Evolutionary conservation across 2,888 invertebrate genomes (phyloP), one percentile per base, ranked within the genome.

Genomic region (Pherbina coryleti): DNA sequence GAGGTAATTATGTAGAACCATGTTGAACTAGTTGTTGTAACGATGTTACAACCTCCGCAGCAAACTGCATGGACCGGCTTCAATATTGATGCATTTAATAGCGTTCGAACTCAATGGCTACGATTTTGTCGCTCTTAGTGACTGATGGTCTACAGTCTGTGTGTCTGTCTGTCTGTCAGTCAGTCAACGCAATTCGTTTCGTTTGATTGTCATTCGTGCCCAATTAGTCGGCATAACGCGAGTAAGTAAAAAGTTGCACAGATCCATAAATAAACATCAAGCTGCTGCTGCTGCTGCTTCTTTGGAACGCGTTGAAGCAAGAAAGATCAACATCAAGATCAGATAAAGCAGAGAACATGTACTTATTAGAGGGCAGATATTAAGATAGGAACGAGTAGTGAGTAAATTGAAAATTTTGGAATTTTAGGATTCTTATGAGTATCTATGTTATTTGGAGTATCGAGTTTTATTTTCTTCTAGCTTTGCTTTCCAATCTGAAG

Each of bases 171-270:
- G 55, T 37, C 71, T 14, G 69, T 69, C 37, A 22, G 44, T 76
- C 76, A 60, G 66, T 66, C 66, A 34, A 31, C n/a, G 14, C 34
- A 37, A 55, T 75, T 66, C 72, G 86, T 86, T 44, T 84, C 83
- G 85, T 85, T 85, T 85, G 86, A 86, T 86, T 85, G 85, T 85
- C 85, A 85, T 88, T 88, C 88, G 88, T 88, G 88, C 88, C 88
- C 88, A 88, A 88, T 88, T 88, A 88, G 88, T 88, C 88, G 44
- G 88, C 86, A 87, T 86, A 88, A 86, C 87, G 88, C 88, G 87
- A 87, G 87, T 86, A 87, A 87, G 87, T 87, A 88, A 88, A 88
- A 88, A 88, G 86, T 87, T 86, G 88, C 86, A 88, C 87, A 87
- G 85, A 88, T 86, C 88, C 88, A 88, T 88, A 88, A 88, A 88